These are phyloP conservation scores for Micrasema minimum DNA, from an alignment of 1,140 invertebrate species.

Conservation along the genomic window DNA sequence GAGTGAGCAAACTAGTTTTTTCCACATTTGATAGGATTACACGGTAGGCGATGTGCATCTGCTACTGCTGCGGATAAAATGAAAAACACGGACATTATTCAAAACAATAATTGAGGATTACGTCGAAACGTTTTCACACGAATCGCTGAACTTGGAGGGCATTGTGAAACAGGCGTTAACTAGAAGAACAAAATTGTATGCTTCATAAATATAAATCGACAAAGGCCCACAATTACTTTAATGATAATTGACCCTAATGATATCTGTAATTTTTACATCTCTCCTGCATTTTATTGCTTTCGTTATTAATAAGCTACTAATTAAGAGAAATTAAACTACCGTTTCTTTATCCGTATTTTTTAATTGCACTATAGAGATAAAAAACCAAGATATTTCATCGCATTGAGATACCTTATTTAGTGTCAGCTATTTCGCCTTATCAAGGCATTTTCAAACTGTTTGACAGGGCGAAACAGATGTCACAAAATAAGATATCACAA, in stretches of 20 bases:
- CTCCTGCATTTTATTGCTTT: constrained; percentile 5
- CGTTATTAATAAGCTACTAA: constrained; percentile 16
- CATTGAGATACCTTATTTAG: no score
- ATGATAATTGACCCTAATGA: constrained; percentile 33
- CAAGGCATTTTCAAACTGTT: no score
- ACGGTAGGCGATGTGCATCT: constrained; percentile 24
- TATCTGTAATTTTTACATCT: constrained; percentile 22
- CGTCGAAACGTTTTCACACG: constrained; percentile 35
- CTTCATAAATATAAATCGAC: constrained; percentile 32
- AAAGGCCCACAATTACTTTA: constrained; percentile 22
- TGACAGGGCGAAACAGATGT: no score
- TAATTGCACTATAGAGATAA: no score
- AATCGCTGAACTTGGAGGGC: constrained; percentile 31
- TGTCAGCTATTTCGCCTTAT: no score
- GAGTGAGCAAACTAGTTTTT: neutral
- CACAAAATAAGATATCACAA: no score
- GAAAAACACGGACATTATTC: constrained; percentile 27
- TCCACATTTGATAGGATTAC: constrained; percentile 15
- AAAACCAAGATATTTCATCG: no score
- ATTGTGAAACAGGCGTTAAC: constrained; percentile 28
- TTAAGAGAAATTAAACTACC: constrained; percentile 25
- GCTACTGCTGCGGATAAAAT: constrained; percentile 16
- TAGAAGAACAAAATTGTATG: constrained; percentile 31
- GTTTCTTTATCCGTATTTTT: no score
- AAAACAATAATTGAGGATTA: constrained; percentile 47